Conservation (phyloP, 2,797 vertebrate species). For the Heliangelus exortis region DNA sequence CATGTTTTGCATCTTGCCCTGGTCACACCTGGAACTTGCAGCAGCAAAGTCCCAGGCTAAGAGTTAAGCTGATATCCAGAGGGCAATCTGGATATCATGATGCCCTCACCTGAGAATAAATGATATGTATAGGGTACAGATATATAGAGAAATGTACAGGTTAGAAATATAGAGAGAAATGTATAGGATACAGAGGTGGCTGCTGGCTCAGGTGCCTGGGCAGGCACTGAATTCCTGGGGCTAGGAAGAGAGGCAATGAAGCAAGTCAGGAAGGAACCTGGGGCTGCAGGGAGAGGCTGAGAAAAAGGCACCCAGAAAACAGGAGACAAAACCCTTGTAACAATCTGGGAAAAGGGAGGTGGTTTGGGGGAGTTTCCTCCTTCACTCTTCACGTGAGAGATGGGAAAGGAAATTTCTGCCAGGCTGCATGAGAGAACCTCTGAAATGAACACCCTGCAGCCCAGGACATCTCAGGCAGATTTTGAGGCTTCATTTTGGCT, state of each 20-base stretch:
- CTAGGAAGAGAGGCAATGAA: neutral
- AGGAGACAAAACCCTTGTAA: neutral
- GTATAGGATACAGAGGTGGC: fast-evolving
- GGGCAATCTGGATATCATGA: neutral
- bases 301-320: neutral
- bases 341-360: neutral
- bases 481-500: neutral
- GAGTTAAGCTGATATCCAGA: neutral
- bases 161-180: neutral
- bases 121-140: neutral
- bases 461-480: neutral
- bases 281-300: neutral
- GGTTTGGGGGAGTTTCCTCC: neutral
- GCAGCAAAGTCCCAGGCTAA: neutral
- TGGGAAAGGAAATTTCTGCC: neutral
- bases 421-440: neutral
- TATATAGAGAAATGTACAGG: too few relatives aligned
- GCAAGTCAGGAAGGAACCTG: neutral
- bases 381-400: neutral
- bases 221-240: neutral
- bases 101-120: neutral
- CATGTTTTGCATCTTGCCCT: neutral
- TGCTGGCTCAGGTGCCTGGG: neutral
- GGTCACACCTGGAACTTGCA: neutral
- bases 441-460: neutral